phyloP scores from a whole-genome alignment of 2,797 vertebrate species.

The Liasis olivaceus region DNA sequence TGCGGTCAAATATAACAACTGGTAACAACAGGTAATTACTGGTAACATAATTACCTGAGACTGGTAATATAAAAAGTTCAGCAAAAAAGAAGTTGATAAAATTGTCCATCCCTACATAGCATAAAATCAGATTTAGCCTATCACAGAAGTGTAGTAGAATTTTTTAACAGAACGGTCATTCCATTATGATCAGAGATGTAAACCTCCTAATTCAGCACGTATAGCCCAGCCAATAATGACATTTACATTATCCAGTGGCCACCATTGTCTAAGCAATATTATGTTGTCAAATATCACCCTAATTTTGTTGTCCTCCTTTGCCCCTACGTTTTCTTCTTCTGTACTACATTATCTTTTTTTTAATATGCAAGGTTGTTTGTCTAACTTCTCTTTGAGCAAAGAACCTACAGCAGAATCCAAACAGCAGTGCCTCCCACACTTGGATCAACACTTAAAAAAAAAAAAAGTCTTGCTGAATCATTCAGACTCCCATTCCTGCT shows the following conservation, averaged over 20 bases:
- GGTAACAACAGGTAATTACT: too few species aligned
- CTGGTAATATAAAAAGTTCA: not conserved
- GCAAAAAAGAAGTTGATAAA: not conserved
- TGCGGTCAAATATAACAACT: not conserved
- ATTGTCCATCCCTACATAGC: not conserved
- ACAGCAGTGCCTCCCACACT: not conserved
- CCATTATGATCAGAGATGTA: not conserved
- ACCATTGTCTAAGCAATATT: slow-evolving; percentile 1
- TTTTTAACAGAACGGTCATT: not conserved
- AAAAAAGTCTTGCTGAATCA: too few species aligned
- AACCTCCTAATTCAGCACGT: not conserved
- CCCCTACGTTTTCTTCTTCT: not conserved
- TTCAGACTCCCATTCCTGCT: not conserved
- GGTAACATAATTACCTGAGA: too few species aligned
- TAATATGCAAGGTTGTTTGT: not conserved
- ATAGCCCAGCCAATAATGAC: not conserved
- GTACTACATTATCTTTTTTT: not conserved
- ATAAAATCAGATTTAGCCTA: not conserved
- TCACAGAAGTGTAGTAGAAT: not conserved
- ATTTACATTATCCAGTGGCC: not conserved
- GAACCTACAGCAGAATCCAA: not conserved
- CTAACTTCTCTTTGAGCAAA: not conserved
- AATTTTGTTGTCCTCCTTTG: not conserved
- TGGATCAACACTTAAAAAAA: not conserved
- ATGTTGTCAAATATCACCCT: not conserved